phyloP scores from a whole-genome alignment of 2,797 vertebrate species.

The Sebastes minor region DNA sequence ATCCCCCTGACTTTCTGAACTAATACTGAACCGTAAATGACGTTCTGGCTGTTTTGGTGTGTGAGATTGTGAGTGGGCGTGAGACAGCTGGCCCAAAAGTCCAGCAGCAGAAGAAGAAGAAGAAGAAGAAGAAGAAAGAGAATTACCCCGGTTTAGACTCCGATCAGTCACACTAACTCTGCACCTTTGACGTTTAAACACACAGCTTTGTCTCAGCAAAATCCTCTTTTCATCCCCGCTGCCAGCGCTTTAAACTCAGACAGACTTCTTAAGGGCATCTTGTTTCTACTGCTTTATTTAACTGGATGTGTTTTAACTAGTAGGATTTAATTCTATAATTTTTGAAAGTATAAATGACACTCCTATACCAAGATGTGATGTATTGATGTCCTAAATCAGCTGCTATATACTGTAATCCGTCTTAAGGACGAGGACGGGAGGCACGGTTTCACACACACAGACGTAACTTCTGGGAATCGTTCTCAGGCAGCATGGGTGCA shows the following conservation, averaged over 20 bases:
- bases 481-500: constrained; percentile 48
- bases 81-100: constrained; percentile 56
- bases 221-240: constrained; percentile 1
- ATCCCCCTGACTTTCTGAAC: constrained; percentile 50
- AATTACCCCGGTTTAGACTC: constrained; percentile 33
- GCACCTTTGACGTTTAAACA: not conserved
- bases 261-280: not conserved
- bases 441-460: constrained; percentile 10
- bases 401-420: constrained; percentile 9
- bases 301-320: not conserved
- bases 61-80: constrained; percentile 42
- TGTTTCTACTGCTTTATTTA: not conserved
- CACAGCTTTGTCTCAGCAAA: not conserved
- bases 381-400: not conserved
- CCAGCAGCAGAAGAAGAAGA: constrained; percentile 19
- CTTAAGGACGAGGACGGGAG: constrained; percentile 1
- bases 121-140: not conserved
- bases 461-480: constrained; percentile 71
- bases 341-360: not conserved
- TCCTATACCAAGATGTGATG: not conserved
- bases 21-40: constrained; percentile 23
- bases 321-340: not conserved
- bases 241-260: not conserved
- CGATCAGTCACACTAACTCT: constrained; percentile 30
- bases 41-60: constrained; percentile 25